Percentiles rank a stretch among this genome's conserved stretches.
Conservation (phyloP, 2,888 invertebrate species). For the Caenorhabditis angaria region DNA sequence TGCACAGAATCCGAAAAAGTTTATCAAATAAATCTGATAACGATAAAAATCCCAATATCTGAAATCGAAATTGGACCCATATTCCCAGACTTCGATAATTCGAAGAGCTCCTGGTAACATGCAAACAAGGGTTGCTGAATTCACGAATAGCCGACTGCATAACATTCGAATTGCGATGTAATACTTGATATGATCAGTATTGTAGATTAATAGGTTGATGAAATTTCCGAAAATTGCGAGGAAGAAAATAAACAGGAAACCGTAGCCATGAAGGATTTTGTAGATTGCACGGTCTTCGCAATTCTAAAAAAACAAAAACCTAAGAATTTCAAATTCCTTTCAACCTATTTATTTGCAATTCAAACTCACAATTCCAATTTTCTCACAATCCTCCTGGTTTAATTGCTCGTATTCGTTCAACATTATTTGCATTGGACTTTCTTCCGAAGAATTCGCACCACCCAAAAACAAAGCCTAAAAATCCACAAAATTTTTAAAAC, state of each 20-base stretch:
- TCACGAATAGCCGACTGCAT: slow-evolving; percentile 67
- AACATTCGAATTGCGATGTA: slow-evolving; percentile 70
- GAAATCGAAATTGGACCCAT: slow-evolving; percentile 48
- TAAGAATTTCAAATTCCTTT: not conserved
- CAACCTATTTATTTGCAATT: not conserved
- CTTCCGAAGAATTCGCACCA: not conserved
- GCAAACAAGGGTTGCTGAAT: slow-evolving; percentile 62
- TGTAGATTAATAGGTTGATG: slow-evolving; percentile 66
- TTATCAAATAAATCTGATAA: slow-evolving; percentile 62
- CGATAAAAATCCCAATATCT: slow-evolving; percentile 60
- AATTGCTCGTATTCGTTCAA: not conserved
- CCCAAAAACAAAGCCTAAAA: not conserved
- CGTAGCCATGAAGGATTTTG: slow-evolving; percentile 60
- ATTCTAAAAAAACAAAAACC: too few relatives aligned
- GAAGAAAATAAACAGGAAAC: slow-evolving; percentile 63
- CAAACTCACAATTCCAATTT: not conserved
- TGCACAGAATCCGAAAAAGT: slow-evolving; percentile 66
- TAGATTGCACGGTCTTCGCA: slow-evolving; percentile 62
- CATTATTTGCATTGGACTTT: not conserved
- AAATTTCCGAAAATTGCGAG: slow-evolving; percentile 67
- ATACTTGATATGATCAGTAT: slow-evolving; percentile 67
- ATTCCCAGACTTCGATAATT: slow-evolving; percentile 56
- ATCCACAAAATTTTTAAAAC: not conserved
- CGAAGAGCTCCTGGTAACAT: slow-evolving; percentile 65
- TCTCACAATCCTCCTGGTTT: slow-evolving; percentile 1